Evolutionary conservation across 2,888 invertebrate species (phyloP).

Genomic region (Eutolmus rufibarbis): DNA sequence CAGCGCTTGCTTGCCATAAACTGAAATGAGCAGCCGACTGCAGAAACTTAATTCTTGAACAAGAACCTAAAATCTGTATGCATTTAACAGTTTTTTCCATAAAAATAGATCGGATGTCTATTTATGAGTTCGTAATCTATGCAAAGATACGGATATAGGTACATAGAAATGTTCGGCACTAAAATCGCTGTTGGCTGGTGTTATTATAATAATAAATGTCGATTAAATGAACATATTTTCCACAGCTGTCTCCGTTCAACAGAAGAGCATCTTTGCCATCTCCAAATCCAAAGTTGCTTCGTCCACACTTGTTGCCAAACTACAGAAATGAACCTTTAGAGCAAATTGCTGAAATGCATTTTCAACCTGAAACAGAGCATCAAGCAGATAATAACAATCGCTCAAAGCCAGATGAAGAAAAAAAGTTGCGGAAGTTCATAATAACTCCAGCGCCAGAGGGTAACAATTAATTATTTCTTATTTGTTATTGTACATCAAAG

Average conservation of each 20-base stretch:
- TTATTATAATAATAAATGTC: background rate
- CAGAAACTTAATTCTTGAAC: no score
- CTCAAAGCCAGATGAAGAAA: constrained; percentile 41
- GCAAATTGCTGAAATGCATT: constrained; percentile 28
- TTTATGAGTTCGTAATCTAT: no score
- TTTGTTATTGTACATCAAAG: background rate
- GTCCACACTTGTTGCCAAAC: background rate
- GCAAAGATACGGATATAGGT: no score
- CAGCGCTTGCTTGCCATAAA: no score
- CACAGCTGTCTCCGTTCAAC: background rate
- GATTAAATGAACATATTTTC: background rate
- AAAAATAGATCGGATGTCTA: no score
- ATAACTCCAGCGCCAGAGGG: constrained; percentile 20
- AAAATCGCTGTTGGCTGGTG: no score
- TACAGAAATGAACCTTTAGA: constrained; percentile 26
- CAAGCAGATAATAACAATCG: constrained; percentile 7
- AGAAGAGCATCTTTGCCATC: constrained; percentile 47
- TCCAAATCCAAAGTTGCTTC: background rate
- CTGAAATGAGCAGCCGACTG: no score
- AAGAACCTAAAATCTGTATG: no score
- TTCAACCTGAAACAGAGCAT: background rate
- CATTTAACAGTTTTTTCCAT: no score
- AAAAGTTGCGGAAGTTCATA: constrained; percentile 21
- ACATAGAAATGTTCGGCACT: no score
- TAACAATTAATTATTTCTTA: background rate